Evolutionary conservation across 2,113 vertebrate genomes (phyloP).

Genomic region (Bos taurus): DNA sequence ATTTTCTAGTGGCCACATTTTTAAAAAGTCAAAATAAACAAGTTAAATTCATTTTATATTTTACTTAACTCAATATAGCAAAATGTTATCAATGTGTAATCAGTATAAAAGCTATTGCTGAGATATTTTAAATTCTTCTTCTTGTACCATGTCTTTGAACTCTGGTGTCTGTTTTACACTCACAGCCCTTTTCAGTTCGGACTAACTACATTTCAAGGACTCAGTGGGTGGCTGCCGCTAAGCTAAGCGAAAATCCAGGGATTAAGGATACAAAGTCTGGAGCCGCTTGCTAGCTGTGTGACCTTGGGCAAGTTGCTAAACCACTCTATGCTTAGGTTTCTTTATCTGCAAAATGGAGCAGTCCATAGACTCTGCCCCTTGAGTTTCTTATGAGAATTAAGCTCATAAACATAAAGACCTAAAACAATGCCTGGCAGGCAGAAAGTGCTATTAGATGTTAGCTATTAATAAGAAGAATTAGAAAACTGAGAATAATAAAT

Average conservation of each 20-base stretch:
- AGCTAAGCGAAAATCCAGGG: not conserved
- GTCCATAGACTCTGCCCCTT: not conserved
- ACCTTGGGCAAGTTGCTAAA: not conserved
- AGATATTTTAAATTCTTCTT: not conserved
- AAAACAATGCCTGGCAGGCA: not conserved
- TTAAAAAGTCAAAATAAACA: not conserved
- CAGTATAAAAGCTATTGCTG: not conserved
- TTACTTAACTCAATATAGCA: not conserved
- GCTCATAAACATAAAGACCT: not conserved
- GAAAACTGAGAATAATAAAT: not conserved
- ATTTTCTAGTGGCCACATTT: not conserved
- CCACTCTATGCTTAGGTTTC: not conserved
- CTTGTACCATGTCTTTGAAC: not conserved
- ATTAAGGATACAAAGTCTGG: not conserved
- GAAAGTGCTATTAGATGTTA: not conserved
- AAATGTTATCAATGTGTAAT: not conserved
- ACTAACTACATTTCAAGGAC: accelerated
- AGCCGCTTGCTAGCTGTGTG: not conserved
- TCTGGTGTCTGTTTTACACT: not conserved
- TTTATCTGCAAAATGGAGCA: not conserved
- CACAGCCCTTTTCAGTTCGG: not conserved
- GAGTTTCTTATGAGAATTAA: not conserved
- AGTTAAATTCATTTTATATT: not conserved
- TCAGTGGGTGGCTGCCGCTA: no score
- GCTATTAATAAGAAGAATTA: not conserved